phyloP scores from a whole-genome alignment of 2,113 vertebrate genomes.

The Hippocampus mohnikei region DNA sequence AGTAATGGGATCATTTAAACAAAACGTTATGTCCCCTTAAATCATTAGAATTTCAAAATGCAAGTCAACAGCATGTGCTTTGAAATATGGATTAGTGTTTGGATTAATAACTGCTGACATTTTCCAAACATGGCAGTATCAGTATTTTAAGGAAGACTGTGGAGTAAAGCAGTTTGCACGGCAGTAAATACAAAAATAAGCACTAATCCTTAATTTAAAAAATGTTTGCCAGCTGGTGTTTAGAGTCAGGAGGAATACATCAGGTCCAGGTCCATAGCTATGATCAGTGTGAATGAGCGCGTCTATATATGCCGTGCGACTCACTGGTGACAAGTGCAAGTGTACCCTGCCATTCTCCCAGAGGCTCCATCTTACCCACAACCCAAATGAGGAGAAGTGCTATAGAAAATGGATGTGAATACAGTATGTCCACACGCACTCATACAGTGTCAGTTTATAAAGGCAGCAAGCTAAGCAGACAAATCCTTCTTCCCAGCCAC shows the following conservation, averaged over 20 bases:
- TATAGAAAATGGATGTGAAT: background rate
- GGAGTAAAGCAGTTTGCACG: background rate
- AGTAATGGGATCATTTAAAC: background rate
- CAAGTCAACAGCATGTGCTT: background rate
- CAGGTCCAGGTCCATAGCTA: background rate
- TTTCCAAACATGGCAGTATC: background rate
- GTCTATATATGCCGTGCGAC: background rate
- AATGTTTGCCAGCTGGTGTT: background rate
- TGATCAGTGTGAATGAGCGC: background rate
- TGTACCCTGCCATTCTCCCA: background rate
- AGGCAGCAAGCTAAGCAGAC: too few relatives aligned
- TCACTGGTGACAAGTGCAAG: background rate
- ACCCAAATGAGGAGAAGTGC: background rate
- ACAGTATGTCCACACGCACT: background rate
- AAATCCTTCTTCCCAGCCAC: too few relatives aligned
- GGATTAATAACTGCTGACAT: constrained; percentile 4
- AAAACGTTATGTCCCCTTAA: background rate
- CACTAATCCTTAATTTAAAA: background rate
- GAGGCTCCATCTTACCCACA: background rate
- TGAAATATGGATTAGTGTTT: background rate
- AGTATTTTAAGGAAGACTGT: background rate
- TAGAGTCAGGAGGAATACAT: background rate
- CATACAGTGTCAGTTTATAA: too few relatives aligned
- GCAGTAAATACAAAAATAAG: background rate
- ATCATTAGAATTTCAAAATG: background rate